Base-by-base conservation (phyloP, 2,797 vertebrate species). In the Semotilus atromaculatus region DNA sequence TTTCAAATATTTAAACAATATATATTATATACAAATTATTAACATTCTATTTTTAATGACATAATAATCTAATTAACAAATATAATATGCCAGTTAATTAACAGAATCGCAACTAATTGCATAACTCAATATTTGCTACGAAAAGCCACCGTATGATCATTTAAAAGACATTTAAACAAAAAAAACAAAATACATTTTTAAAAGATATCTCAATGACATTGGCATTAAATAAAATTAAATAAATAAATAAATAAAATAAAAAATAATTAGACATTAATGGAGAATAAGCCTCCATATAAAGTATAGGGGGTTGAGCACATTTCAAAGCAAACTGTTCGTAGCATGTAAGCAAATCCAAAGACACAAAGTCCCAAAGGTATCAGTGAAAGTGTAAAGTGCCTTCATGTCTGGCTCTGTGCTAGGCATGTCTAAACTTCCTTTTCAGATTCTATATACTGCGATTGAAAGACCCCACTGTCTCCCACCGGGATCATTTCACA, bases 401-500 rank as follows among this genome's bases (percentile, higher is more conserved):
- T 78, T 83, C 79, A 78, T 62, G 80, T 79, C 67, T 79, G 60
- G 29, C 70, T 19, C 19, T 85, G 85, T 72, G 60, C 67, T 66
- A 84, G 81, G 51, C 55, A 86, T 83, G 79, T 80, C 79, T 88
- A 34, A 48, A 83, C n/a, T 26, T 83, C 34, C 71, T 14, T 73
- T 78, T 83, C 40, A 45, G 64, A 82, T 77, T 73, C 53, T 55
- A 53, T 75, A 72, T 45, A 80, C 40, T 86, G 68, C 36, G 29
- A 87, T 84, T 85, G 29, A 86, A 85, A 89, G 58, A 60, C 62
- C 31, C 67, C 21, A 53, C 43, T 45, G 26, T 82, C 85, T 87
- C 70, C 71, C 84, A 79, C 79, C 23, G 51, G 77, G 75, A 86
- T 86, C 86, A 85, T 85, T 89, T 90, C 53, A 88, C 67, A 81